These are phyloP conservation scores for Prionailurus bengalensis DNA, from an alignment of 2,113 vertebrate genomes.

Conservation along the genomic window DNA sequence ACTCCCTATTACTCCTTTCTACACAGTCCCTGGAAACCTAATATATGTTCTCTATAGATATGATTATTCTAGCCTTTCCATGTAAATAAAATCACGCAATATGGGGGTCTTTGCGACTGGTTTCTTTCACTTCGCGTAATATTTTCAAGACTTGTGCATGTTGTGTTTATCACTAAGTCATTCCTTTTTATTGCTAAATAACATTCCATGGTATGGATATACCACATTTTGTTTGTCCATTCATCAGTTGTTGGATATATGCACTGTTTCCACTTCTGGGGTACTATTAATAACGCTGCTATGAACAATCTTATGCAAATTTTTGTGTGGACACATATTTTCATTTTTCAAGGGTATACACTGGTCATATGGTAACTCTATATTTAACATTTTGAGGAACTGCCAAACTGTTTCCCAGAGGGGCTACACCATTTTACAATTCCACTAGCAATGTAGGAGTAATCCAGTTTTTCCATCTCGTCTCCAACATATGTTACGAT, in stretches of 20 bases:
- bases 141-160: background rate
- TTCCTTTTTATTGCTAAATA: slow-evolving; percentile 1
- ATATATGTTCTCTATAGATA: background rate
- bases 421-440: background rate
- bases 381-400: slow-evolving; percentile 17
- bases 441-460: background rate
- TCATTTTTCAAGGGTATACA: background rate
- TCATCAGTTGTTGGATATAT: background rate
- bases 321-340: slow-evolving; percentile 4
- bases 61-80: background rate
- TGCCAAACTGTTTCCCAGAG: background rate
- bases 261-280: background rate
- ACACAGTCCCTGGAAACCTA: background rate
- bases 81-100: background rate
- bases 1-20: background rate
- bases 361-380: background rate
- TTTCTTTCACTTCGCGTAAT: background rate
- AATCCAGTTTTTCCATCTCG: background rate
- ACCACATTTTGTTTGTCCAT: background rate
- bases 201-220: background rate
- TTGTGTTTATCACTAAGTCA: background rate
- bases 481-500: background rate
- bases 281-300: background rate
- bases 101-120: background rate
- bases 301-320: background rate